Evolutionary conservation across 2,113 vertebrate species (phyloP), one percentile per base, ranked within the genome.

Genomic region (Nettapus auritus): DNA sequence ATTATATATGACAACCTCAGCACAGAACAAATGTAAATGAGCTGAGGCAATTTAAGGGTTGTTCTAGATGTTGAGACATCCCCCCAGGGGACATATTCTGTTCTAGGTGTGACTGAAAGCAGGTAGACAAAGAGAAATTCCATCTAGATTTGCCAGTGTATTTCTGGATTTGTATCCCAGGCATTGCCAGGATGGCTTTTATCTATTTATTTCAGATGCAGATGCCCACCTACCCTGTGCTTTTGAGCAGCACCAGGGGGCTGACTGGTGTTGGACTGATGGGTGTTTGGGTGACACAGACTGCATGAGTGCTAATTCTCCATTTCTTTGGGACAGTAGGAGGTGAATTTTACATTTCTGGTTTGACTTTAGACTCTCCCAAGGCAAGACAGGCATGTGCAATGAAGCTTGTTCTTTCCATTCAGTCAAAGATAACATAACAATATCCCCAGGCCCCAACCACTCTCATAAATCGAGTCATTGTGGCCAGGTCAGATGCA

Each of bases 201-300:
- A 33, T 38, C 0, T 4, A 0, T 69, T 62, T 34, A 23, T 28
- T 63, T 55, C 59, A 70, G 38, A 28, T 71, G 46, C 42, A 85
- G 66, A 16, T 38, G 63, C 22, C 50, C 34, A 31, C 1, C 1
- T 7, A 8, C 56, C 25, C 12, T 42, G 80, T 40, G 20, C 26
- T 70, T 17, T 53, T 0, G 1, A 1, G 2, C 73, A 64, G 34
- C 63, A 18, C 63, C 31, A 5, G 1, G 12, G 33, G 46, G 38
- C 6, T 74, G 44, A 28, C 34, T 28, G n/a, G 34, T 33, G 33
- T 46, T 3, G 64, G 62, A 21, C 40, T 73, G 55, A 57, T 19
- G 46, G 63, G 7, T 33, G 5, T 52, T 67, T 31, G 53, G 48
- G 53, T 52, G 48, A 68, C 4, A 13, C 3, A 10, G 46, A 28